These are phyloP conservation scores for Gymnothorax javanicus DNA, from an alignment of 2,797 vertebrate genomes.

Conservation along the genomic window DNA sequence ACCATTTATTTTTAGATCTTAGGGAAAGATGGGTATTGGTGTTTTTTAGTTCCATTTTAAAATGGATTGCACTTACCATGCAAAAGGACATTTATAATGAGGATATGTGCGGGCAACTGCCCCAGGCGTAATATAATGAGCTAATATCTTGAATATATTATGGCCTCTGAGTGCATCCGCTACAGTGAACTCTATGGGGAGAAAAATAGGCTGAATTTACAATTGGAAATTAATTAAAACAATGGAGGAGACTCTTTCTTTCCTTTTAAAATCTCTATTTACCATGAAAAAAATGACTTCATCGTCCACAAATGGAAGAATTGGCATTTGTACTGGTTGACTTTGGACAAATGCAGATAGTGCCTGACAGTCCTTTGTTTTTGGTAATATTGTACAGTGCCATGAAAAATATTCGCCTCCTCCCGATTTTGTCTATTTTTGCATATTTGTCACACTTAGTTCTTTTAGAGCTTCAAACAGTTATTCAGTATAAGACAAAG, in stretches of 20 bases:
- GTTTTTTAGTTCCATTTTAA: background rate
- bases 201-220: background rate
- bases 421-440: no score
- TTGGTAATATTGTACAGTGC: background rate
- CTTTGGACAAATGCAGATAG: background rate
- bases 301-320: background rate
- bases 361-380: background rate
- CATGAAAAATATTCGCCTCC: no score
- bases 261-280: background rate
- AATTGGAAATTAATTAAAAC: background rate
- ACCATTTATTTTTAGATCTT: constrained; percentile 38
- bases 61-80: constrained; percentile 22
- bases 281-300: background rate
- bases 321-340: background rate
- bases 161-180: background rate
- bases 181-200: background rate
- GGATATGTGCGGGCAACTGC: constrained; percentile 30
- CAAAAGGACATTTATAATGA: constrained; percentile 23
- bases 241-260: background rate
- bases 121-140: constrained; percentile 16
- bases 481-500: no score
- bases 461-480: no score
- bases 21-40: constrained; percentile 19
- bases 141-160: constrained; percentile 15
- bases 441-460: no score